These are phyloP conservation scores for Heliconius charithonia DNA, from an alignment of 2,888 invertebrate genomes.

Conservation along the genomic window DNA sequence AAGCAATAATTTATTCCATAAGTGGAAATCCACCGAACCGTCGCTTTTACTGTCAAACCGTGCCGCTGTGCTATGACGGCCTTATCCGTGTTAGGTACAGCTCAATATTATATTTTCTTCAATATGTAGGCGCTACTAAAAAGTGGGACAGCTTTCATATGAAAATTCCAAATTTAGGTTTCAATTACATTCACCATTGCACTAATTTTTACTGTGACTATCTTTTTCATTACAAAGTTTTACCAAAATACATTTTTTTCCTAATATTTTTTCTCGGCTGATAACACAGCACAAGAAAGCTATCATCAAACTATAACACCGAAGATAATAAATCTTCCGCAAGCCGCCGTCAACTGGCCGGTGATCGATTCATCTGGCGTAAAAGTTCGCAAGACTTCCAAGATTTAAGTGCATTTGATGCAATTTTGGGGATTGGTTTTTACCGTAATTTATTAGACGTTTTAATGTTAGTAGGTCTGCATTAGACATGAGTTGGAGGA, in stretches of 20 bases:
- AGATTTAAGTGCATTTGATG: constrained; percentile 25
- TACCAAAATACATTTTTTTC: background rate
- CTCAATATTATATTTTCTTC: too few relatives aligned
- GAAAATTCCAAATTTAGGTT: too few relatives aligned
- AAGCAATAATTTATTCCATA: too few relatives aligned
- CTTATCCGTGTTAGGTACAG: too few relatives aligned
- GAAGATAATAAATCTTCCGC: constrained; percentile 29
- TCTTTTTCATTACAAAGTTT: background rate
- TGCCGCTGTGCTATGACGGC: too few relatives aligned
- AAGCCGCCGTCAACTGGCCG: constrained; percentile 28
- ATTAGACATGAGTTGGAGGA: background rate
- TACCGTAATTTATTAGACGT: constrained; percentile 13
- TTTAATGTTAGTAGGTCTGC: constrained; percentile 1
- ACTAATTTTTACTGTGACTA: background rate
- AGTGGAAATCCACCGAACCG: too few relatives aligned
- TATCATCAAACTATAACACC: constrained; percentile 9
- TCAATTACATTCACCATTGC: background rate
- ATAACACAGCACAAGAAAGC: background rate
- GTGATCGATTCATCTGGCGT: constrained; percentile 28
- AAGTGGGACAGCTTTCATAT: too few relatives aligned
- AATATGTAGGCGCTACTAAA: too few relatives aligned
- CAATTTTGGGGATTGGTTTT: constrained; percentile 21
- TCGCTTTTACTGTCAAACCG: too few relatives aligned
- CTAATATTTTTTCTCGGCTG: background rate
- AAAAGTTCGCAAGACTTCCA: constrained; percentile 25